Base-by-base conservation (phyloP, 2,113 vertebrate genomes). In the Cavia porcellus region DNA sequence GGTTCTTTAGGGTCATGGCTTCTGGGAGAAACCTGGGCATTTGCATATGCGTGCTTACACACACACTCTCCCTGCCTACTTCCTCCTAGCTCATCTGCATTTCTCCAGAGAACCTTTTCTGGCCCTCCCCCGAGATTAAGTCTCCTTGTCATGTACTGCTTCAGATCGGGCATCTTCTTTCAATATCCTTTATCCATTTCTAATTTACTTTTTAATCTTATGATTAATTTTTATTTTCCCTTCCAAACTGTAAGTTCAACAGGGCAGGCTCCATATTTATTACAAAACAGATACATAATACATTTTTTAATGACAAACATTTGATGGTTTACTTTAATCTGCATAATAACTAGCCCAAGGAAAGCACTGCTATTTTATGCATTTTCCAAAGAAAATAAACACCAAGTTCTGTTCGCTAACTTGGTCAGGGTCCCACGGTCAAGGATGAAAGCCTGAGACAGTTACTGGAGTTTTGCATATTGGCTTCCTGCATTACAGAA, bases 221-320 rank as follows among this genome's bases (percentile, higher is more conserved):
- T 95, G 47, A 84, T 91, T 84, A 25, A 19, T 95, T 94, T 92
- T 35, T 93, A 59, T 81, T 85, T 97, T 11, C 59, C 25, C 30
- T 94, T 84, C n/a, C 32, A 93, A 91, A 59, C 3, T 13, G 28
- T 62, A 64, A 79, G 24, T 89, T 92, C 5, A 24, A 52, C 32
- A 89, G 87, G 59, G 62, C 55, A 94, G 70, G 6, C 1, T 64
- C 38, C 79, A 42, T 55, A 32, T 66, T 22, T 89, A 13, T n/a
- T 85, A 85, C 0, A 6, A 25, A 77, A 61, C 35, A 86, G 81
- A 86, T 77, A 30, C 2, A 32, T 25, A 89, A 57, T 72, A 28
- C 4, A 17, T 59, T 68, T 79, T 86, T 89, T 20, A 93, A 94
- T 80, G 84, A 85, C 64, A 92, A 72, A 85, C 47, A 91, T 80